Percentiles rank a stretch among this genome's conserved stretches.
These are phyloP conservation scores for Papilio machaon DNA, from an alignment of 1,140 invertebrate genomes.

Conservation along the genomic window DNA sequence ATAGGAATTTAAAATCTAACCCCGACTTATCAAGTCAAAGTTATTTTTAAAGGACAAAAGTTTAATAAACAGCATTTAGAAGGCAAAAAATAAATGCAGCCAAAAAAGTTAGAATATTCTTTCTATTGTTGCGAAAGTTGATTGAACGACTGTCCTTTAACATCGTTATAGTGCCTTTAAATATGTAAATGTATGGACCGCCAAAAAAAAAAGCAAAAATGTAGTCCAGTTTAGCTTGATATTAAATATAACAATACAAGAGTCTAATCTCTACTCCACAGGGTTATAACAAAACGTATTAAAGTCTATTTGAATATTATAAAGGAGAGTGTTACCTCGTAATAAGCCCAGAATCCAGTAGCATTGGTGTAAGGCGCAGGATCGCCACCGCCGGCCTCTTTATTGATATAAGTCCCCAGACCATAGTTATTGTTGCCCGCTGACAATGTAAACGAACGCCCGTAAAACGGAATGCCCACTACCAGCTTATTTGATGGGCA, in stretches of 20 bases:
- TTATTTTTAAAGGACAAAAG: not conserved
- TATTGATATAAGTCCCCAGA: conserved; percentile 92
- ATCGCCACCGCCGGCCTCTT: conserved; percentile 92
- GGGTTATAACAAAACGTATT: not conserved
- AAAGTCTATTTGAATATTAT: not conserved
- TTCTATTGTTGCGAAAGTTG: no score
- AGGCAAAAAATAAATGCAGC: no score
- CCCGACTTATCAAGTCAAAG: not conserved
- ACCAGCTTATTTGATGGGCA: conserved; percentile 93
- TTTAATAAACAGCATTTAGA: not conserved
- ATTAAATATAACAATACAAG: not conserved
- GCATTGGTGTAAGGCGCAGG: conserved; percentile 93
- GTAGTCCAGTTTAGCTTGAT: no score
- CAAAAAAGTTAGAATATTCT: no score
- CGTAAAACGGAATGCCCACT: conserved; percentile 94
- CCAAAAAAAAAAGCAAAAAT: no score
- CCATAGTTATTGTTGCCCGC: conserved; percentile 91
- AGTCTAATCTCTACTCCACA: not conserved
- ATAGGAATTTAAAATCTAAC: not conserved
- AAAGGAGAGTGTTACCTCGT: conserved; percentile 85
- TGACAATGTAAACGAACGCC: conserved; percentile 90
- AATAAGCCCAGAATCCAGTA: conserved; percentile 93
- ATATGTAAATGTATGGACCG: no score
- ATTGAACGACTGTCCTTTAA: no score
- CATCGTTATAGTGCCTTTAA: no score